Evolutionary conservation across 2,888 invertebrate species (phyloP).

Genomic region (Bibio marci): DNA sequence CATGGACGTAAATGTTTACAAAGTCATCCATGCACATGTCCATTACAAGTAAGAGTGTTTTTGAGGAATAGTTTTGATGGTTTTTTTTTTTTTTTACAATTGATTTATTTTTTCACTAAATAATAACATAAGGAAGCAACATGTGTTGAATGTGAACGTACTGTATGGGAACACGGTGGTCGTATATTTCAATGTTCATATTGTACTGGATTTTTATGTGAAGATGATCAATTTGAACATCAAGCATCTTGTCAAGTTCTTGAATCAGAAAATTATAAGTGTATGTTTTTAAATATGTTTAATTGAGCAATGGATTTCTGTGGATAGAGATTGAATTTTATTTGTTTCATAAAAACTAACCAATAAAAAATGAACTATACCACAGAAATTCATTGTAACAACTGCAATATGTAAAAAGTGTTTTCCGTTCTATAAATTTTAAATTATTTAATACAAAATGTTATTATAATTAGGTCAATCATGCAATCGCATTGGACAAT

Average conservation of each 20-base stretch:
- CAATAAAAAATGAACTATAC: no score
- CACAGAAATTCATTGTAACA: no score
- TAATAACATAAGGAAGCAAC: slow-evolving; percentile 64
- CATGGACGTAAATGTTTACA: slow-evolving; percentile 85
- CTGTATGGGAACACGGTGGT: slow-evolving; percentile 92
- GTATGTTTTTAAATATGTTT: slow-evolving; percentile 36
- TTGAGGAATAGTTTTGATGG: not conserved
- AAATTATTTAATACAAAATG: slow-evolving; percentile 1
- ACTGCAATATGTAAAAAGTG: no score
- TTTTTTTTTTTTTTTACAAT: not conserved
- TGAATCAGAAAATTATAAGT: slow-evolving; percentile 90
- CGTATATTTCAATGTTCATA: slow-evolving; percentile 82
- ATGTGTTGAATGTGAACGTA: slow-evolving; percentile 83
- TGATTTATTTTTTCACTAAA: not conserved
- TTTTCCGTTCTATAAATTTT: not conserved
- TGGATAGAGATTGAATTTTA: slow-evolving; percentile 2
- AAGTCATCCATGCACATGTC: slow-evolving; percentile 80
- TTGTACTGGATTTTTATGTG: slow-evolving; percentile 76
- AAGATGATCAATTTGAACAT: slow-evolving; percentile 94
- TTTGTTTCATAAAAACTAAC: slow-evolving; percentile 4
- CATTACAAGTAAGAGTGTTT: slow-evolving; percentile 33
- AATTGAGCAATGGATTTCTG: no score
- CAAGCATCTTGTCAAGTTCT: slow-evolving; percentile 93
- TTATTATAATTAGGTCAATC: slow-evolving; percentile 51
- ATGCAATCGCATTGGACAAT: slow-evolving; percentile 87